Conservation (phyloP, 1,140 invertebrate species). For the Drosophila kanapiae region DNA sequence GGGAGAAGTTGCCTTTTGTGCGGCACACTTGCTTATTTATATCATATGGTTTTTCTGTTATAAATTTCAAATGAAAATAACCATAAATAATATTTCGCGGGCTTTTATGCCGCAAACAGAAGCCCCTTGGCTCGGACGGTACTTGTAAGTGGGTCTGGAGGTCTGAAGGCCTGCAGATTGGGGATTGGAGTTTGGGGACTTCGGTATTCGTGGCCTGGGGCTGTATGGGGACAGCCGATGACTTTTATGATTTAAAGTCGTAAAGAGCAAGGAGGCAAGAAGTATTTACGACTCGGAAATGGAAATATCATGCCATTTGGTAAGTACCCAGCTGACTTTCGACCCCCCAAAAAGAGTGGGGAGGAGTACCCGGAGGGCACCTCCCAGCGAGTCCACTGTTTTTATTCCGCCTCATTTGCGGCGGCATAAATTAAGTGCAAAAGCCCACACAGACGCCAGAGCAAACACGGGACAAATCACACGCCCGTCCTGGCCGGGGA, state of each 20-base stretch:
- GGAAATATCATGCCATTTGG: slow-evolving; percentile 68
- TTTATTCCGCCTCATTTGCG: slow-evolving; percentile 77
- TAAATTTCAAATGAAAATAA: slow-evolving; percentile 80
- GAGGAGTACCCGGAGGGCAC: neutral
- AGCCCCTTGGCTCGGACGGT: slow-evolving; percentile 37
- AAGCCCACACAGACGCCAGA: slow-evolving; percentile 50
- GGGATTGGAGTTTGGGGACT: neutral
- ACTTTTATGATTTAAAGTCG: slow-evolving; percentile 80
- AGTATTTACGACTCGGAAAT: slow-evolving; percentile 79
- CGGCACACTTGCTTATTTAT: slow-evolving; percentile 62
- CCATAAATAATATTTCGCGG: slow-evolving; percentile 79
- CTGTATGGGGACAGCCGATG: slow-evolving; percentile 57
- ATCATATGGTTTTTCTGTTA: slow-evolving; percentile 75
- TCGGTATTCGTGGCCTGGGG: neutral
- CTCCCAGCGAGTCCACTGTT: slow-evolving; percentile 43
- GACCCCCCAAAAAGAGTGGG: neutral
- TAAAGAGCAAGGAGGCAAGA: slow-evolving; percentile 64
- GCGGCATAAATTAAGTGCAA: slow-evolving; percentile 79
- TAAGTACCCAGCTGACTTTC: slow-evolving; percentile 63
- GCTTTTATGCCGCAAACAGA: slow-evolving; percentile 70
- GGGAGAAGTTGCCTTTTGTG: slow-evolving; percentile 33
- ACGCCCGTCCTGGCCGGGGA: neutral
- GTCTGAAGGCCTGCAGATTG: slow-evolving; percentile 1
- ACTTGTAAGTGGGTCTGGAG: slow-evolving; percentile 28
- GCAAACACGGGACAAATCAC: slow-evolving; percentile 57